These are phyloP conservation scores for Xiphydria camelus DNA, from an alignment of 2,888 invertebrate genomes.

Conservation along the genomic window DNA sequence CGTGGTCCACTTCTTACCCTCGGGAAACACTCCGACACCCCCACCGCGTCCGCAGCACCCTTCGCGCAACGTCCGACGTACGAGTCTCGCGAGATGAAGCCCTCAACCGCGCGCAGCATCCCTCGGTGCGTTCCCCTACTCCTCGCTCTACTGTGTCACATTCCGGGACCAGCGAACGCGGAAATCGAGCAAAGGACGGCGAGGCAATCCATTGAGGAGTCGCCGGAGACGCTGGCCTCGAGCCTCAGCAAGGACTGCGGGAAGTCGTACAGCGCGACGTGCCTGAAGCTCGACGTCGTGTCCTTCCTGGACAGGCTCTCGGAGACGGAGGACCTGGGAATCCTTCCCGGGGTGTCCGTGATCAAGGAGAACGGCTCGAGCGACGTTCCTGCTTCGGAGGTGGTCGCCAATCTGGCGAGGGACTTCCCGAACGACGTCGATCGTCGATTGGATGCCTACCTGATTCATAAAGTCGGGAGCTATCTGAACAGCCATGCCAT, in stretches of 20 bases:
- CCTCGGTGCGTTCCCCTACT: no score
- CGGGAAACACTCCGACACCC: no score
- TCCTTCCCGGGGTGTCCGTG: slow-evolving; percentile 75
- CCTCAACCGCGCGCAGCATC: slow-evolving; percentile 1
- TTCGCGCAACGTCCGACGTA: no score
- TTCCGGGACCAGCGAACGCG: slow-evolving; percentile 38
- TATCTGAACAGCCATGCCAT: slow-evolving; percentile 76
- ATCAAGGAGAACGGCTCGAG: slow-evolving; percentile 65
- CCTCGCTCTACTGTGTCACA: slow-evolving; percentile 28
- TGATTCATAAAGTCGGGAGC: slow-evolving; percentile 71
- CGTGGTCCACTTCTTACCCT: no score
- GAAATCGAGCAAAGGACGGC: slow-evolving; percentile 44
- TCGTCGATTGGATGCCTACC: slow-evolving; percentile 74
- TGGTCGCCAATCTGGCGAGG: slow-evolving; percentile 75
- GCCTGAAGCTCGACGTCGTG: slow-evolving; percentile 77
- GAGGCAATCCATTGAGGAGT: slow-evolving; percentile 44
- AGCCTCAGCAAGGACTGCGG: slow-evolving; percentile 60
- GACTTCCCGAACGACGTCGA: slow-evolving; percentile 77
- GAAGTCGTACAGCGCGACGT: slow-evolving; percentile 70
- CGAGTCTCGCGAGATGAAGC: slow-evolving; percentile 9
- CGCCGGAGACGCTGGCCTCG: slow-evolving; percentile 34
- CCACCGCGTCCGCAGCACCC: not conserved
- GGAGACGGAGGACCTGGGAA: slow-evolving; percentile 69
- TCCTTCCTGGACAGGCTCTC: slow-evolving; percentile 76
- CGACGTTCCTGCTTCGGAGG: slow-evolving; percentile 66